Percentiles rank a stretch among this genome's conserved stretches.
These are phyloP conservation scores for Aleiodes leptofemur DNA, from an alignment of 2,888 invertebrate species.

Conservation along the genomic window DNA sequence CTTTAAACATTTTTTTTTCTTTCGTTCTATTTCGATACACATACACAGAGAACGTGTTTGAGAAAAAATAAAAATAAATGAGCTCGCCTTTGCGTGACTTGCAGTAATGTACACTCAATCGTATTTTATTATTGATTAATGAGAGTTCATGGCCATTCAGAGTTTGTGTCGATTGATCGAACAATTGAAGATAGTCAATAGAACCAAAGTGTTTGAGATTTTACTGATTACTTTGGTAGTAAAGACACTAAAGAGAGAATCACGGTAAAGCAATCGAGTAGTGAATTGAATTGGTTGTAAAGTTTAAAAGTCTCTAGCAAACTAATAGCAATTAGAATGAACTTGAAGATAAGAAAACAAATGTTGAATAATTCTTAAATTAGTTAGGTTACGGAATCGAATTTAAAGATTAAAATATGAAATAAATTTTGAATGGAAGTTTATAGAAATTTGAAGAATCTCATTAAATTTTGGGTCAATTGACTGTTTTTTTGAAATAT, in stretches of 20 bases:
- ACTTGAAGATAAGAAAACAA: too few relatives aligned
- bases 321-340: too few relatives aligned
- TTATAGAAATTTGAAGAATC: too few relatives aligned
- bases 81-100: constrained; percentile 2
- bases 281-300: not conserved
- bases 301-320: not conserved
- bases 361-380: too few relatives aligned
- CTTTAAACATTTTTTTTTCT: not conserved
- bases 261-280: not conserved
- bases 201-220: not conserved
- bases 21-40: not conserved
- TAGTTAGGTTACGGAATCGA: too few relatives aligned
- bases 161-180: constrained; percentile 16
- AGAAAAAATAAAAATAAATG: not conserved
- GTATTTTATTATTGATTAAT: constrained; percentile 28
- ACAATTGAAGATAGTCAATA: constrained; percentile 24
- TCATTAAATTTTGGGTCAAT: too few relatives aligned
- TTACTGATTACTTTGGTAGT: not conserved
- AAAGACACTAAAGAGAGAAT: not conserved
- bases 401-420: too few relatives aligned
- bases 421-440: too few relatives aligned
- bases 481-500: too few relatives aligned
- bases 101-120: not conserved
- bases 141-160: constrained; percentile 32
- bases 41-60: not conserved